A percentile compares a stretch with the other conserved stretches of the same genome.
Conservation (phyloP, 2,888 invertebrate species). For the Agrypnus murinus region DNA sequence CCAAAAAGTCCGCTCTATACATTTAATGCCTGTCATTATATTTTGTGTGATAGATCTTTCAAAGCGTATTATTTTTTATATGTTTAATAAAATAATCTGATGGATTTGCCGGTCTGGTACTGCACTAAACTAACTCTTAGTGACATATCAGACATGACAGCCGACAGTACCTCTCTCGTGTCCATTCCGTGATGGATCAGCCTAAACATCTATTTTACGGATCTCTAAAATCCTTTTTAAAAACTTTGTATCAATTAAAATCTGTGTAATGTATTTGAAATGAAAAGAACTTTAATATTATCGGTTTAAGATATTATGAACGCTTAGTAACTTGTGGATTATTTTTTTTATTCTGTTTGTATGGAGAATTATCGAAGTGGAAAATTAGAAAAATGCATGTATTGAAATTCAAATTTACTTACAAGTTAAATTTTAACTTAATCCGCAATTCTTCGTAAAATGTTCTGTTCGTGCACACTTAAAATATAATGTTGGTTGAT, state of each 20-base stretch:
- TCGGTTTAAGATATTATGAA: neutral
- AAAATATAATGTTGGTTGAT: no score
- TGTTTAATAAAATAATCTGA: conserved; percentile 44
- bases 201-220: conserved; percentile 41
- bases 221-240: conserved; percentile 15
- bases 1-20: conserved; percentile 1
- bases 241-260: conserved; percentile 25
- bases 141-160: conserved; percentile 53
- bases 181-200: conserved; percentile 41
- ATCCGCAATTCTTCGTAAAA: no score
- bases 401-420: no score
- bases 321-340: neutral
- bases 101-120: conserved; percentile 50
- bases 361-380: neutral
- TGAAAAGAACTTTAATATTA: conserved; percentile 12
- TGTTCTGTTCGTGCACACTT: no score
- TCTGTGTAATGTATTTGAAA: neutral
- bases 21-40: conserved; percentile 6
- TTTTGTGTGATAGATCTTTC: conserved; percentile 33
- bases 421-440: no score
- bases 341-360: no score
- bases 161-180: conserved; percentile 36
- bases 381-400: no score
- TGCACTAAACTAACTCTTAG: conserved; percentile 47
- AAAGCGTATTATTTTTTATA: conserved; percentile 44